Evolutionary conservation across 2,797 vertebrate species (phyloP).

Genomic region (Brachymystax lenok): DNA sequence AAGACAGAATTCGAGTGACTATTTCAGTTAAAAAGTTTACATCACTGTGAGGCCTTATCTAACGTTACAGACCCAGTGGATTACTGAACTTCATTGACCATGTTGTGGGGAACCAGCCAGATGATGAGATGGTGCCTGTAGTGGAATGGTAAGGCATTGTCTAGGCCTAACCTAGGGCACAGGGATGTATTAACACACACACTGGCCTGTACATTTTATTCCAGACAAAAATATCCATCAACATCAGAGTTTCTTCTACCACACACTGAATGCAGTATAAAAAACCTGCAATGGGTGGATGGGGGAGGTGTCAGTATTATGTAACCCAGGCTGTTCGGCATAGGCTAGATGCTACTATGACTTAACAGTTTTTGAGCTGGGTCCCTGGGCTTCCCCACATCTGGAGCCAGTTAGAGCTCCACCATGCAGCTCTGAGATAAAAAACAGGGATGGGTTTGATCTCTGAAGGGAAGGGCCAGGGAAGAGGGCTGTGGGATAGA

Average conservation of each 20-base stretch:
- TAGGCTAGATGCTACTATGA: slow-evolving; percentile 52
- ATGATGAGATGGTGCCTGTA: slow-evolving; percentile 88
- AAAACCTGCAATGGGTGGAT: background rate
- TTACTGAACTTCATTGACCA: slow-evolving; percentile 90
- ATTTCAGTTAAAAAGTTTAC: background rate
- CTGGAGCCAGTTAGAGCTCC: slow-evolving; percentile 62
- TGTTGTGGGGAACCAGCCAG: slow-evolving; percentile 92
- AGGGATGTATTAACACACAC: background rate
- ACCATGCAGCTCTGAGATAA: slow-evolving; percentile 17
- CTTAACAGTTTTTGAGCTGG: slow-evolving; percentile 55
- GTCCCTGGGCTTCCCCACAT: slow-evolving; percentile 51
- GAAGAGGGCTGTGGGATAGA: slow-evolving; percentile 2
- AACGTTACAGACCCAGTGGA: slow-evolving; percentile 72
- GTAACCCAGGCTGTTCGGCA: slow-evolving; percentile 36
- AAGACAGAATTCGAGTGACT: background rate
- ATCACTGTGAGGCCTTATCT: background rate
- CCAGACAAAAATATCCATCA: background rate
- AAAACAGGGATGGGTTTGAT: slow-evolving; percentile 44
- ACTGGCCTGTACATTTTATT: background rate
- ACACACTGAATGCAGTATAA: background rate
- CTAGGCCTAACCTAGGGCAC: background rate
- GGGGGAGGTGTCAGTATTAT: slow-evolving; percentile 31
- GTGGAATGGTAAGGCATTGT: slow-evolving; percentile 85
- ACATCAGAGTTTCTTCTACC: background rate
- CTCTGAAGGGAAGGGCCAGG: slow-evolving; percentile 46